These are phyloP conservation scores for Hemichromis elongatus DNA, from an alignment of 2,113 vertebrate genomes.

Conservation along the genomic window DNA sequence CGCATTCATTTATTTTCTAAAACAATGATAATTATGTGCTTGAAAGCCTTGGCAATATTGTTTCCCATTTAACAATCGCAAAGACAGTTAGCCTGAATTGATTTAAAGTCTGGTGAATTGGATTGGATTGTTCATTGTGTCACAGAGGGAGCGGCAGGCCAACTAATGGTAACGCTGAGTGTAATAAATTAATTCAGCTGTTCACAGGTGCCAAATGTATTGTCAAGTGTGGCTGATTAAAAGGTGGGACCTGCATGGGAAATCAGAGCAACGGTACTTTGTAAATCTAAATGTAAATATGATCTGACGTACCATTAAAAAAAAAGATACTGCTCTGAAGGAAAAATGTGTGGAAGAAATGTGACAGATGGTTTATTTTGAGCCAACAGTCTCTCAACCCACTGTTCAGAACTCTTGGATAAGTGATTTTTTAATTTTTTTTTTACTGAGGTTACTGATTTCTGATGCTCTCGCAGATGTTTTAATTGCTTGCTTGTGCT, in stretches of 20 bases:
- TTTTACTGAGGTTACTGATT: background rate
- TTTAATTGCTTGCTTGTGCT: background rate
- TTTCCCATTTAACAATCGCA: constrained; percentile 31
- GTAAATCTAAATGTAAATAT: constrained; percentile 41
- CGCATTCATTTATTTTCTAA: constrained; percentile 1
- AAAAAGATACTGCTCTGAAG: background rate
- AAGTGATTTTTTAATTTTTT: background rate
- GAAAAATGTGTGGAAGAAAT: background rate
- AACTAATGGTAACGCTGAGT: constrained; percentile 1
- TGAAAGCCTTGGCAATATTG: background rate
- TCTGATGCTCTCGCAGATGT: background rate
- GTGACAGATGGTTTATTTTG: background rate
- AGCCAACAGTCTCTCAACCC: background rate
- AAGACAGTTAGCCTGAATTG: constrained; percentile 15
- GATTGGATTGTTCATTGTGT: constrained; percentile 9
- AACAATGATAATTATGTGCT: constrained; percentile 11
- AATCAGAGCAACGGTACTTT: constrained; percentile 20
- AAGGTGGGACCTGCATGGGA: constrained; percentile 19
- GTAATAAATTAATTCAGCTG: constrained; percentile 38
- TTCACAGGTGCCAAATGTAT: constrained; percentile 34
- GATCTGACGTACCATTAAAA: background rate
- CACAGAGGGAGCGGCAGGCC: background rate
- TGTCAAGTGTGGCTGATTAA: constrained; percentile 48
- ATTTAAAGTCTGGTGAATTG: constrained; percentile 26
- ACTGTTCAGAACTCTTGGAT: background rate